phyloP scores from a whole-genome alignment of 1,140 invertebrate species.

The Leptestheria dahalacensis region DNA sequence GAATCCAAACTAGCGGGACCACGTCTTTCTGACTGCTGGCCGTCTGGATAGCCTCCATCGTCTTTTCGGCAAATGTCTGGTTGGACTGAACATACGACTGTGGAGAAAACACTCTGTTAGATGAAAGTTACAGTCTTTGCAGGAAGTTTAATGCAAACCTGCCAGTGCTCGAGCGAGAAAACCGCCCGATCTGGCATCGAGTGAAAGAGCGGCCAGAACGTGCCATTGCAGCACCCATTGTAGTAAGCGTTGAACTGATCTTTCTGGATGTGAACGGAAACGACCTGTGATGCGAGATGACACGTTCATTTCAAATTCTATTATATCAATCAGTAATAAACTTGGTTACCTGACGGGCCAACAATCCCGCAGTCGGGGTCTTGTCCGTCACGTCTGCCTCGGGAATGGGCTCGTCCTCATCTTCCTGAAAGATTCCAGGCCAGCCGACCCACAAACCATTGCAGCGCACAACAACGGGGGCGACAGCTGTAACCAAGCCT shows the following conservation, averaged over 20 bases:
- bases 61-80: slow-evolving; percentile 61
- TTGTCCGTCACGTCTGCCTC: slow-evolving; percentile 69
- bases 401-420: slow-evolving; percentile 46
- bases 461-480: slow-evolving; percentile 67
- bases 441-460: slow-evolving; percentile 78
- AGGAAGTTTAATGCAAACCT: slow-evolving; percentile 23
- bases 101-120: not conserved
- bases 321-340: slow-evolving; percentile 2
- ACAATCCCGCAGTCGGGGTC: slow-evolving; percentile 65
- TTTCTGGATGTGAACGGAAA: slow-evolving; percentile 57
- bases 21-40: slow-evolving; percentile 31
- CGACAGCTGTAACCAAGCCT: slow-evolving; percentile 75
- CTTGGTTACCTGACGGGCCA: slow-evolving; percentile 60
- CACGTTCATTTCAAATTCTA: not conserved
- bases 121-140: not conserved
- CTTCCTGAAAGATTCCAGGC: slow-evolving; percentile 63
- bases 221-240: slow-evolving; percentile 81
- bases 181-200: slow-evolving; percentile 70
- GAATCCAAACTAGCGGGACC: slow-evolving; percentile 69
- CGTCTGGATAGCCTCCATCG: slow-evolving; percentile 50
- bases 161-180: slow-evolving; percentile 65
- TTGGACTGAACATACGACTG: slow-evolving; percentile 62
- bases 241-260: slow-evolving; percentile 68
- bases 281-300: slow-evolving; percentile 39
- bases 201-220: slow-evolving; percentile 81